Evolutionary conservation across 2,888 invertebrate genomes (phyloP).

Genomic region (Trichacis sp.): DNA sequence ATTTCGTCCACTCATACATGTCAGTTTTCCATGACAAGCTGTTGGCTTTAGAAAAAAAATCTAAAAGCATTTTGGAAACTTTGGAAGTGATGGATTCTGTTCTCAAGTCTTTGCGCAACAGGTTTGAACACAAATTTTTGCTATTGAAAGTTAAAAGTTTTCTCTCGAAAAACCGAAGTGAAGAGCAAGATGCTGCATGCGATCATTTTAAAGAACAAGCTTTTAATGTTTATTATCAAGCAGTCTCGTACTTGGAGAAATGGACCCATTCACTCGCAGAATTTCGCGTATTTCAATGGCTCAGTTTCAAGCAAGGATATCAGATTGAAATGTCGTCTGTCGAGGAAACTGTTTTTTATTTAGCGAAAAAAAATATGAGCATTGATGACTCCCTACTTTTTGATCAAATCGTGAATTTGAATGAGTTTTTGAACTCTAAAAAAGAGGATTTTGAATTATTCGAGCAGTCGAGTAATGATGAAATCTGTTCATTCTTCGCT

Average conservation of each 20-base stretch:
- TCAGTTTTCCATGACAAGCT: constrained; percentile 39
- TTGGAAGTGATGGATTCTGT: constrained; percentile 10
- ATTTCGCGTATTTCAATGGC: constrained; percentile 15
- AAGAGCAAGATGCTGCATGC: constrained; percentile 31
- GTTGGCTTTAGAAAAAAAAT: constrained; percentile 34
- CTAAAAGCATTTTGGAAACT: constrained; percentile 27
- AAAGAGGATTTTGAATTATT: no score
- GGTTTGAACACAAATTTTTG: constrained; percentile 10
- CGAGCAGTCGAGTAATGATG: no score
- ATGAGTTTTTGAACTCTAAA: constrained; percentile 1
- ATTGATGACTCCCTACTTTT: constrained; percentile 17
- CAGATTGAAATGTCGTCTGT: constrained; percentile 5
- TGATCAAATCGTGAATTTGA: constrained; percentile 19
- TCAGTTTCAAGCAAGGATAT: constrained; percentile 6
- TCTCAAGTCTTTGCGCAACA: constrained; percentile 15
- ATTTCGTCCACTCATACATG: constrained; percentile 40
- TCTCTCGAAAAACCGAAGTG: constrained; percentile 1
- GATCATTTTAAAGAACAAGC: no score
- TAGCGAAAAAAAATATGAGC: constrained; percentile 9
- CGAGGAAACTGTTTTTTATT: constrained; percentile 15
- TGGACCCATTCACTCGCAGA: constrained; percentile 13
- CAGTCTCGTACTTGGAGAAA: constrained; percentile 16
- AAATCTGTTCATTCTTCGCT: no score
- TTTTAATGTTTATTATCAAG: constrained; percentile 11
- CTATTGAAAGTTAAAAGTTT: background rate